These are phyloP conservation scores for Magallana nippona DNA, from an alignment of 2,888 invertebrate species.

Conservation along the genomic window DNA sequence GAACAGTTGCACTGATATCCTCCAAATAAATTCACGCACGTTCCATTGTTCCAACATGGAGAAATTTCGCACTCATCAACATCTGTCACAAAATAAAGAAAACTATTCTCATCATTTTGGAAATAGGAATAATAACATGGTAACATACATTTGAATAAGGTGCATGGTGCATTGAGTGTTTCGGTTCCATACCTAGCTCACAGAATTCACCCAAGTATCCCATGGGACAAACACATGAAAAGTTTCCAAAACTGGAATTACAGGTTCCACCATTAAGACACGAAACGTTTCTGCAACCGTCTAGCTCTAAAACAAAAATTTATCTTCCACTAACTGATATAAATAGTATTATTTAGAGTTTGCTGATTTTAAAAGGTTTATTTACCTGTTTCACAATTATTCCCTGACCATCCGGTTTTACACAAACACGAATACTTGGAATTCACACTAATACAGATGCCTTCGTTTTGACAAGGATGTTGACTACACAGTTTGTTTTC, in stretches of 20 bases:
- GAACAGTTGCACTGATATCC: conserved; percentile 12
- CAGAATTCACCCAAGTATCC: background rate
- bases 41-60: conserved; percentile 29
- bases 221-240: background rate
- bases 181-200: background rate
- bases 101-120: background rate
- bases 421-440: background rate
- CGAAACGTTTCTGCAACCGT: background rate
- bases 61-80: conserved; percentile 17
- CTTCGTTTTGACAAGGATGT: background rate
- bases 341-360: too few species aligned
- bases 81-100: background rate
- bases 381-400: background rate
- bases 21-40: conserved; percentile 21
- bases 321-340: too few species aligned
- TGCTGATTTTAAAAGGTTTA: background rate
- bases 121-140: too few species aligned
- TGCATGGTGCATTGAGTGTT: too few species aligned
- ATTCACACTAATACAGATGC: background rate
- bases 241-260: background rate
- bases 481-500: background rate
- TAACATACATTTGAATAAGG: too few species aligned
- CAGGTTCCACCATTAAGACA: background rate
- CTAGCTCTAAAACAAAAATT: background rate
- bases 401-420: background rate